Conservation (phyloP, 1,140 invertebrate genomes). For the Drosophila sulfurigaster region DNA sequence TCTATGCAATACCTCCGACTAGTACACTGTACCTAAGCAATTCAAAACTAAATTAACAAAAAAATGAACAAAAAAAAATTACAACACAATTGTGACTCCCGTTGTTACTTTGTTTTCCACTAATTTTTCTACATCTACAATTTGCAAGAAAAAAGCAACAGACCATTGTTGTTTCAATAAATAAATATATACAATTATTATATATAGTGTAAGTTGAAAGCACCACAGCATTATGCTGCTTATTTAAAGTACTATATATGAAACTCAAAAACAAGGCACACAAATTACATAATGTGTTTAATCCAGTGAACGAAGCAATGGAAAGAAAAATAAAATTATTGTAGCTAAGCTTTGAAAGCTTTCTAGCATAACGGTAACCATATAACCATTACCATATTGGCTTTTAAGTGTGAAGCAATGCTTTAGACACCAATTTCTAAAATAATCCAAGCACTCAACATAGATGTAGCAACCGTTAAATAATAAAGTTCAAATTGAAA, state of each 20-base stretch:
- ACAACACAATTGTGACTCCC: conserved; percentile 41
- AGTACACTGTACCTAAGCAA: conserved; percentile 73
- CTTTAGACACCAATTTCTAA: conserved; percentile 43
- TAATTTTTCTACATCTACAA: conserved; percentile 37
- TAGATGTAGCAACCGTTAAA: conserved; percentile 69
- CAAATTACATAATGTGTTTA: conserved; percentile 45
- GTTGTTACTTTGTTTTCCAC: conserved; percentile 29
- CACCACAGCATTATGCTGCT: conserved; percentile 54
- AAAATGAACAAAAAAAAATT: conserved; percentile 26
- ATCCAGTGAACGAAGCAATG: conserved; percentile 63
- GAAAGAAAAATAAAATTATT: conserved; percentile 39
- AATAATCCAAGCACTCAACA: conserved; percentile 62
- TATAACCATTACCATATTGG: conserved; percentile 62
- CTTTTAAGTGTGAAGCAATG: conserved; percentile 60
- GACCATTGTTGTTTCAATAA: conserved; percentile 48
- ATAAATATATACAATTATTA: conserved; percentile 56
- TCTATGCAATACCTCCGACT: conserved; percentile 78
- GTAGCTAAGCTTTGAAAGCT: conserved; percentile 49
- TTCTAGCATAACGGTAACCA: conserved; percentile 46
- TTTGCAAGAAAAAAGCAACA: conserved; percentile 33
- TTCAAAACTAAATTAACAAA: conserved; percentile 40
- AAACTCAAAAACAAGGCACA: conserved; percentile 48
- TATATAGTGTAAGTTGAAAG: conserved; percentile 59
- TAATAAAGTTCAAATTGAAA: conserved; percentile 63
- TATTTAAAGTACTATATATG: conserved; percentile 58